Evolutionary conservation across 2,888 invertebrate genomes (phyloP).

Genomic region (Micoletzkya japonica): DNA sequence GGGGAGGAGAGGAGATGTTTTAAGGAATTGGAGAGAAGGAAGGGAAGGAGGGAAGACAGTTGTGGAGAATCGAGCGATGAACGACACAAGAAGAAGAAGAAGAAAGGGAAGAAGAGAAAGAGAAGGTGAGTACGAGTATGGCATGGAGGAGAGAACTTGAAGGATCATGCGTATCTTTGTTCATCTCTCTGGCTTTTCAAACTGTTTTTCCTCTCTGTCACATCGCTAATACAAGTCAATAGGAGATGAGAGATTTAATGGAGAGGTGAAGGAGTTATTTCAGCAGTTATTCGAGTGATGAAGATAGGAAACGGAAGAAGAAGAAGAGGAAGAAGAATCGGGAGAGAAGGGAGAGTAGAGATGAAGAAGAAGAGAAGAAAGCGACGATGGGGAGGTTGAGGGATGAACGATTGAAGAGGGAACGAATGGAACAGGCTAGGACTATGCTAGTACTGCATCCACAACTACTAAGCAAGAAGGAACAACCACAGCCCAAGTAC

Average conservation of each 20-base stretch:
- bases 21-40: constrained; percentile 27
- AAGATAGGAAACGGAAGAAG: constrained; percentile 26
- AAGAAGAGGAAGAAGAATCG: constrained; percentile 31
- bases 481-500: constrained; percentile 74
- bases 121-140: background rate
- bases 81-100: constrained; percentile 29
- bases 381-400: constrained; percentile 69
- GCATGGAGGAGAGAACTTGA: constrained; percentile 41
- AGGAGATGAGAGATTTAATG: too few relatives aligned
- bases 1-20: constrained; percentile 17
- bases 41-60: background rate
- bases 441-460: constrained; percentile 74
- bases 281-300: background rate
- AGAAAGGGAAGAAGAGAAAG: constrained; percentile 23
- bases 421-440: background rate
- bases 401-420: constrained; percentile 71
- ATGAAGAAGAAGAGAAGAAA: constrained; percentile 30
- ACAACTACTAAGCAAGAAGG: constrained; percentile 69
- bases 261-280: background rate
- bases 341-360: constrained; percentile 28
- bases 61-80: constrained; percentile 20
- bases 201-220: too few relatives aligned
- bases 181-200: too few relatives aligned
- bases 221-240: too few relatives aligned
- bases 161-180: constrained; percentile 25